Evolutionary conservation across 1,140 invertebrate species (phyloP).

Genomic region (Brachionus sp.): DNA sequence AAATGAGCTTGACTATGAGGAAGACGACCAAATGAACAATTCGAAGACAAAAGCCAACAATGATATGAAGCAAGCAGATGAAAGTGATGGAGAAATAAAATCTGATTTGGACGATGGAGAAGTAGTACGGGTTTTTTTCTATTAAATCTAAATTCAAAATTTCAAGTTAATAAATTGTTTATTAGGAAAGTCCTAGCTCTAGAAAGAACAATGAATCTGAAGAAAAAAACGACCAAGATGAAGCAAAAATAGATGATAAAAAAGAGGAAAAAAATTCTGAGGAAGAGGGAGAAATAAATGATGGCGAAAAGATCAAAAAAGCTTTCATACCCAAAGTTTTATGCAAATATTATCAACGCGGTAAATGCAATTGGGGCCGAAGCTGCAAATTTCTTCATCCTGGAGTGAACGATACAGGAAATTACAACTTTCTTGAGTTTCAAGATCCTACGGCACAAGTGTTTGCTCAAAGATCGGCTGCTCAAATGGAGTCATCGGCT

Average conservation of each 20-base stretch:
- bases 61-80: background rate
- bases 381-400: conserved; percentile 44
- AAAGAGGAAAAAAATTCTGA: conserved; percentile 12
- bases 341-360: conserved; percentile 36
- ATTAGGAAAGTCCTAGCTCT: background rate
- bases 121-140: background rate
- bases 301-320: conserved; percentile 40
- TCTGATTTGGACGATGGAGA: conserved; percentile 15
- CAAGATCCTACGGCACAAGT: conserved; percentile 31
- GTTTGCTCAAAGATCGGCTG: background rate
- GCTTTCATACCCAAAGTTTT: conserved; percentile 11
- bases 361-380: conserved; percentile 40
- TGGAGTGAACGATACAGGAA: conserved; percentile 34
- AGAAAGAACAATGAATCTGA: background rate
- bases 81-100: conserved; percentile 45
- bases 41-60: background rate
- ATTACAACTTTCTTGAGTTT: conserved; percentile 26
- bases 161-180: background rate
- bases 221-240: conserved; percentile 18
- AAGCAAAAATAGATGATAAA: background rate
- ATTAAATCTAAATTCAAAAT: background rate
- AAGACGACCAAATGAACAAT: conserved; percentile 20
- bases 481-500: background rate
- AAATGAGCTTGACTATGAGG: conserved; percentile 42
- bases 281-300: conserved; percentile 25